Evolutionary conservation across 2,797 vertebrate species (phyloP).

Genomic region (Macrochelys suwanniensis): DNA sequence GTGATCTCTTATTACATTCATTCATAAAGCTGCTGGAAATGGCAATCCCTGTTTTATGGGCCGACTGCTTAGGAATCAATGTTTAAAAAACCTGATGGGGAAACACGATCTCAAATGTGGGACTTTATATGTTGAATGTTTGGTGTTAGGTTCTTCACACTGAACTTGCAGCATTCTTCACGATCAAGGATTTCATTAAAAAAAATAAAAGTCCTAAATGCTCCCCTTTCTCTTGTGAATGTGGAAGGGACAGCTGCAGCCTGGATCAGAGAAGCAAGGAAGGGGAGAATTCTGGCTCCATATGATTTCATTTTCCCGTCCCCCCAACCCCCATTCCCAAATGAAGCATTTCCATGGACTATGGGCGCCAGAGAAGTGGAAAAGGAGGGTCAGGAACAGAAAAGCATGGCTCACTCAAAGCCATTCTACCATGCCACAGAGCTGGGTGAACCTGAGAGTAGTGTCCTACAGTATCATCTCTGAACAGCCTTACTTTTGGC

Average conservation of each 20-base stretch:
- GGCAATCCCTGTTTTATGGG: conserved; percentile 16
- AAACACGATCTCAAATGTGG: neutral
- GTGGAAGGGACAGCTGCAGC: neutral
- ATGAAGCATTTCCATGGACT: neutral
- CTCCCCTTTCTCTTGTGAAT: neutral
- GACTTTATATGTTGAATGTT: neutral
- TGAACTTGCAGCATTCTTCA: neutral
- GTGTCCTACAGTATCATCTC: neutral
- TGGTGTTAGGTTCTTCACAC: neutral
- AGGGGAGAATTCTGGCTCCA: neutral
- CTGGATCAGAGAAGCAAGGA: neutral
- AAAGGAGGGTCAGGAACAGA: neutral
- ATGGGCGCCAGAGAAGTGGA: rapidly evolving
- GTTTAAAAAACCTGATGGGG: neutral
- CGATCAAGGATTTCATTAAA: neutral
- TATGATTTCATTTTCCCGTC: rapidly evolving
- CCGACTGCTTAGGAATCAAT: neutral
- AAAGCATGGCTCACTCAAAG: neutral
- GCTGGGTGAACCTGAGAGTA: rapidly evolving
- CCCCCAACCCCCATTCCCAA: neutral
- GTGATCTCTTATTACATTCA: conserved; percentile 19
- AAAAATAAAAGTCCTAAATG: neutral
- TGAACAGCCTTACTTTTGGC: neutral
- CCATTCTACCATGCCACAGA: rapidly evolving
- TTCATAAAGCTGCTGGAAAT: conserved; percentile 59